phyloP scores from a whole-genome alignment of 2,888 invertebrate genomes.

The Trypoxylon attenuatum region DNA sequence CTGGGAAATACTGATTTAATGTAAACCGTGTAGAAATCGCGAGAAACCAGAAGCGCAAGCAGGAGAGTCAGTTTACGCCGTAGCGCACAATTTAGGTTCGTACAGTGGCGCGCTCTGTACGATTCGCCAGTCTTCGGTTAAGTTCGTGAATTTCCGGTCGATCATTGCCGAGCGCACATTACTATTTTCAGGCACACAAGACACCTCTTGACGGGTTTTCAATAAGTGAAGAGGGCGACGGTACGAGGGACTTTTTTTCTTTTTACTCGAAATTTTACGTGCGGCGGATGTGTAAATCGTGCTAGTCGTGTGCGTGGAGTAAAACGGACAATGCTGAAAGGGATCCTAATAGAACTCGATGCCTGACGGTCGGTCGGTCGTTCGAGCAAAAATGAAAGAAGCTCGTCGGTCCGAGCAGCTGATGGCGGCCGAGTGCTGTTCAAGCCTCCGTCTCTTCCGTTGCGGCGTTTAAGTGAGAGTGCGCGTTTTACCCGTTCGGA shows the following conservation, averaged over 20 bases:
- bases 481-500: constrained; percentile 31
- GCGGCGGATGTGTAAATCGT: constrained; percentile 48
- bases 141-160: constrained; percentile 55
- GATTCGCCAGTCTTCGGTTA: constrained; percentile 41
- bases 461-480: constrained; percentile 45
- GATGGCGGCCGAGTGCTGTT: constrained; percentile 69
- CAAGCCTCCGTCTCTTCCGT: constrained; percentile 58
- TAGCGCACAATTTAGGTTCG: too few species aligned
- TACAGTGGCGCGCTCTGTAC: constrained; percentile 55
- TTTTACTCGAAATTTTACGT: constrained; percentile 56
- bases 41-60: too few species aligned
- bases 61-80: too few species aligned
- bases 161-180: constrained; percentile 68
- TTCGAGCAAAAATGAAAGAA: constrained; percentile 65
- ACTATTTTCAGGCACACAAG: constrained; percentile 73
- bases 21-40: too few species aligned
- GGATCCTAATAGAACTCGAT: constrained; percentile 56
- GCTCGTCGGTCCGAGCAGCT: constrained; percentile 69
- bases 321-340: constrained; percentile 55
- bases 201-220: constrained; percentile 70
- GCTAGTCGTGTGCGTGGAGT: constrained; percentile 39
- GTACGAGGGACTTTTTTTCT: constrained; percentile 58
- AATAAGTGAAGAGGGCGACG: constrained; percentile 68
- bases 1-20: too few species aligned
- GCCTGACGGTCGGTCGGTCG: constrained; percentile 56